Percentiles rank a stretch among this genome's conserved stretches.
These are phyloP conservation scores for Taxidea taxus DNA, from an alignment of 2,113 vertebrate genomes.

Conservation along the genomic window DNA sequence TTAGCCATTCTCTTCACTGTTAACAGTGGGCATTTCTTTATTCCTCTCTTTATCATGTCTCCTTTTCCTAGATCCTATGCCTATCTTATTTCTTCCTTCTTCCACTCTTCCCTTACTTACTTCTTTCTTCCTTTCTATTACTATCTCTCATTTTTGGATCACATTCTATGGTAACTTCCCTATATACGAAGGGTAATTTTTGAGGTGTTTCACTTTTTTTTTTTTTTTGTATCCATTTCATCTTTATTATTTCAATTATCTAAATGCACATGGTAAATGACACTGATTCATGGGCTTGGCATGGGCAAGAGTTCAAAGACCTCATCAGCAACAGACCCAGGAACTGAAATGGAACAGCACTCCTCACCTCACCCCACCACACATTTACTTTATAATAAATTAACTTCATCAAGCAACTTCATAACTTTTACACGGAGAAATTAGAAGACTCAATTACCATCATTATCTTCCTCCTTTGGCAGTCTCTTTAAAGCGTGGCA, in stretches of 20 bases:
- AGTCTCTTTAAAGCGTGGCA: not conserved
- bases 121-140: not conserved
- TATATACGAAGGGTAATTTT: not conserved
- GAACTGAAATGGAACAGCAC: slow-evolving; percentile 61
- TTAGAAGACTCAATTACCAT: slow-evolving; percentile 5
- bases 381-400: slow-evolving; percentile 77
- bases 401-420: slow-evolving; percentile 72
- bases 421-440: slow-evolving; percentile 57
- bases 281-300: slow-evolving; percentile 60
- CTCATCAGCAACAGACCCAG: slow-evolving; percentile 47
- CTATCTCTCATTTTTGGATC: not conserved
- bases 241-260: slow-evolving; percentile 67
- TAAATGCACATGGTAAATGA: slow-evolving; percentile 54
- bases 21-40: not conserved
- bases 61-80: not conserved
- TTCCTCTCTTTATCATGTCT: not conserved
- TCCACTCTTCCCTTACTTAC: not conserved
- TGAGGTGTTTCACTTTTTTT: no score
- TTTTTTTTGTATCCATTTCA: slow-evolving; percentile 58
- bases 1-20: not conserved
- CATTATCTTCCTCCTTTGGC: not conserved
- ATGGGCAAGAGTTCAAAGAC: slow-evolving; percentile 70
- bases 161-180: not conserved
- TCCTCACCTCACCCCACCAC: not conserved
- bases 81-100: not conserved